phyloP scores from a whole-genome alignment of 2,888 invertebrate genomes.

The Dryadula phaetusa region DNA sequence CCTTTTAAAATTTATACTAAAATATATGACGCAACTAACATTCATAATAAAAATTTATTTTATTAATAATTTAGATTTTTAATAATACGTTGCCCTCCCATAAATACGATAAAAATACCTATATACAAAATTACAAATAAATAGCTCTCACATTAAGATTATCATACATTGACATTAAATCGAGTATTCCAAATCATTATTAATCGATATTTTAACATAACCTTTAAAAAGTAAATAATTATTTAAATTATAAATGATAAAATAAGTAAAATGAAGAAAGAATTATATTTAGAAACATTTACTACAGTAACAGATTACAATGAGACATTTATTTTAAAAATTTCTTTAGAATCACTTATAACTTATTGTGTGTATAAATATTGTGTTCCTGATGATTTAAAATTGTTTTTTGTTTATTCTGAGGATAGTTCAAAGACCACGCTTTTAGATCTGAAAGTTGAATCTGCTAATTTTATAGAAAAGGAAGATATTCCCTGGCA shows the following conservation, averaged over 20 bases:
- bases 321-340: conserved; percentile 50
- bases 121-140: no score
- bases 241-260: neutral
- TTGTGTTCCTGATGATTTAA: conserved; percentile 74
- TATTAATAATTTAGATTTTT: no score
- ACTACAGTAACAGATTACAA: conserved; percentile 52
- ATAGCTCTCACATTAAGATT: no score
- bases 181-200: no score
- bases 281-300: conserved; percentile 63
- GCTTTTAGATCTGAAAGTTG: conserved; percentile 58
- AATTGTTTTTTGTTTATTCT: conserved; percentile 71
- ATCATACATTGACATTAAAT: no score
- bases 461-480: conserved; percentile 61
- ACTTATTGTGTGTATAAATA: conserved; percentile 86
- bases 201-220: no score
- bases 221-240: no score
- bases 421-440: conserved; percentile 47
- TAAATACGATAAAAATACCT: no score
- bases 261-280: conserved; percentile 53
- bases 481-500: conserved; percentile 74
- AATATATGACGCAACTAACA: no score
- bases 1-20: no score
- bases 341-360: conserved; percentile 86
- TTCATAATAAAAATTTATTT: no score
- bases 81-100: no score